Base-by-base conservation (phyloP, 2,888 invertebrate genomes). In the Portevinia maculata region DNA sequence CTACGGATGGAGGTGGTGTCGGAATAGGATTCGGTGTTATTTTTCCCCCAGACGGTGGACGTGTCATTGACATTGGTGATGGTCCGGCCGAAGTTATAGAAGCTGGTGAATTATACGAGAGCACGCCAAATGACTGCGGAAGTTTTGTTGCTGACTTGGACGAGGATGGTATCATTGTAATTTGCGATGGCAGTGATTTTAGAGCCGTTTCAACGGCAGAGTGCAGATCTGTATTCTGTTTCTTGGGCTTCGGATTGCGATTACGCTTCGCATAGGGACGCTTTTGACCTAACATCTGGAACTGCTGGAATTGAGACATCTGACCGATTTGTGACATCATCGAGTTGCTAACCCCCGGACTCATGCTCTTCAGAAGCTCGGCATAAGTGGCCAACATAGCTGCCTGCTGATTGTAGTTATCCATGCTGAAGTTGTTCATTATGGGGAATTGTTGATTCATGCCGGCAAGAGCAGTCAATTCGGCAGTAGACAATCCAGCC, bases 361-460 rank as follows among this genome's bases (percentile, higher is more conserved):
- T 84, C 67, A 85, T 84, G 39, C 13, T 70, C 34, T 85, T 85
- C 0, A 86, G 9, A 8, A 86, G 50, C 7, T 86, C 86, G 5
- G 86, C 86, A 59, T 86, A 86, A 24, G 85, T 73, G 28, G 85
- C 84, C 2, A 86, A 50, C 46, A 86, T 67, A 17, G 79, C 70
- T 2, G 84, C 85, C 48, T 86, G 86, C 13, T 85, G 85, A 46
- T 84, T 85, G 41, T 85, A 85, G 37, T 84, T 85, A 6, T 85
- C 84, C 48, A 85, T 59, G 64, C 84, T 86, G 39, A 85, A 85
- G 59, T 84, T 79, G 11, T 52, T 60, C 7, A 84, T 5, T 11
- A 83, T 13, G 0, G 85, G 84, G 19, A 84, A 81, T 28, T 84
- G 85, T 5, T 62, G 79, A 19, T 69, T 81, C 19, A 81, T 13